phyloP scores from a whole-genome alignment of 2,888 invertebrate species.

The Apotomis turbidana region DNA sequence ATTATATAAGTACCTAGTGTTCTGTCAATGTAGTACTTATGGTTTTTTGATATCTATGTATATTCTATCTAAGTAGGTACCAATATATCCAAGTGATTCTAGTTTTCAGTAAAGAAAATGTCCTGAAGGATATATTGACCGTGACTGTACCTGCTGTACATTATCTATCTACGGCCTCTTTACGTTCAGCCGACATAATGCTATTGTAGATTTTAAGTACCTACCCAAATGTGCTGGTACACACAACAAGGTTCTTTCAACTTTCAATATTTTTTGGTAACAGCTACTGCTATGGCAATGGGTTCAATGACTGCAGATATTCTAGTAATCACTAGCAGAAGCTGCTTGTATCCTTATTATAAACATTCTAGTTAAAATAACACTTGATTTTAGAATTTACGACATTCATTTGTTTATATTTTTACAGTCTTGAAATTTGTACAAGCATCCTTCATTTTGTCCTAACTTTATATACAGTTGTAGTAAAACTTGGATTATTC shows the following conservation, averaged over 20 bases:
- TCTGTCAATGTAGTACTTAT: not conserved
- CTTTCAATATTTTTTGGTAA: slow-evolving; percentile 23
- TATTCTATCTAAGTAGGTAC: too few relatives aligned
- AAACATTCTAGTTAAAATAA: slow-evolving; percentile 34
- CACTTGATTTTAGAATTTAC: slow-evolving; percentile 40
- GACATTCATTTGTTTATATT: slow-evolving; percentile 36
- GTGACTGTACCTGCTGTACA: not conserved
- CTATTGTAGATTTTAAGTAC: not conserved
- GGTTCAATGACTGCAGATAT: slow-evolving; percentile 3
- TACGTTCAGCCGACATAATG: not conserved
- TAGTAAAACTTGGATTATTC: slow-evolving; percentile 64
- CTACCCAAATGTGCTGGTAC: slow-evolving; percentile 9
- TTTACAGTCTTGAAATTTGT: slow-evolving; percentile 80
- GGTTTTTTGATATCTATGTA: slow-evolving; percentile 2
- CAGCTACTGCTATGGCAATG: slow-evolving; percentile 18
- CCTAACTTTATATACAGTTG: slow-evolving; percentile 64
- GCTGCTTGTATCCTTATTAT: slow-evolving; percentile 23
- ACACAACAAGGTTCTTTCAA: slow-evolving; percentile 10
- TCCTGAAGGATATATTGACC: not conserved
- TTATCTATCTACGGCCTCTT: not conserved
- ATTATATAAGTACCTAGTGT: not conserved
- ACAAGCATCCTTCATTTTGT: slow-evolving; percentile 69
- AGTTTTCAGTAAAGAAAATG: slow-evolving; percentile 7
- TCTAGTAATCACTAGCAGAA: slow-evolving; percentile 13
- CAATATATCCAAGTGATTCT: not conserved